phyloP scores from a whole-genome alignment of 2,113 vertebrate species.

The Polypterus senegalus region DNA sequence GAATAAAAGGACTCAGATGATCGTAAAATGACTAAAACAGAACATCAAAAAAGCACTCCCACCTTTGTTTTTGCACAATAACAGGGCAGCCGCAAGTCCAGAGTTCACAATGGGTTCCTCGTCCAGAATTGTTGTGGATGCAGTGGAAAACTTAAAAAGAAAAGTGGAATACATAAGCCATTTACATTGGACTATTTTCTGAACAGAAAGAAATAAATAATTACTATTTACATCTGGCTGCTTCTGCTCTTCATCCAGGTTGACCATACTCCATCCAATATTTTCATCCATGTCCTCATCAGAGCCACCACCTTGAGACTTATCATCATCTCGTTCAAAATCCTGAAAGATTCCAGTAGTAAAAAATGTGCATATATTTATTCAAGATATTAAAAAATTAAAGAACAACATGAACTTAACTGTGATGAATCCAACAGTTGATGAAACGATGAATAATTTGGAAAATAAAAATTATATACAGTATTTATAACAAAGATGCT shows the following conservation, averaged over 20 bases:
- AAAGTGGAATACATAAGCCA: not conserved
- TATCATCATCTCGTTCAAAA: slow-evolving; percentile 66
- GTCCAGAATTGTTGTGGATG: slow-evolving; percentile 77
- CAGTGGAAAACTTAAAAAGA: slow-evolving; percentile 50
- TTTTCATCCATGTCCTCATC: slow-evolving; percentile 74
- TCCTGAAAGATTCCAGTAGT: slow-evolving; percentile 37
- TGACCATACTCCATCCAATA: slow-evolving; percentile 78
- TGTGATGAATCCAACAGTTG: not conserved
- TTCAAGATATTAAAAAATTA: too few species aligned
- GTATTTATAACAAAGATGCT: too few species aligned
- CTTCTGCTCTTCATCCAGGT: slow-evolving; percentile 72
- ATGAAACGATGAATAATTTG: not conserved
- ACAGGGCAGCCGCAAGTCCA: slow-evolving; percentile 63
- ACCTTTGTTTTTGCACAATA: slow-evolving; percentile 80
- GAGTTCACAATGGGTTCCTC: slow-evolving; percentile 83
- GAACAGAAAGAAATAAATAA: too few species aligned
- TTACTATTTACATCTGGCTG: slow-evolving; percentile 53
- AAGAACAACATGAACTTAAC: too few species aligned
- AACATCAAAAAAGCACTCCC: not conserved
- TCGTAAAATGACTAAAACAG: too few species aligned
- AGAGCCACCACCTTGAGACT: slow-evolving; percentile 52
- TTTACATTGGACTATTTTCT: too few species aligned
- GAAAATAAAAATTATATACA: too few species aligned
- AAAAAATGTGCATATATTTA: too few species aligned
- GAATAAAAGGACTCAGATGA: too few species aligned